Base-by-base conservation (phyloP, 2,888 invertebrate genomes). In the Lamellibrachia columna region DNA sequence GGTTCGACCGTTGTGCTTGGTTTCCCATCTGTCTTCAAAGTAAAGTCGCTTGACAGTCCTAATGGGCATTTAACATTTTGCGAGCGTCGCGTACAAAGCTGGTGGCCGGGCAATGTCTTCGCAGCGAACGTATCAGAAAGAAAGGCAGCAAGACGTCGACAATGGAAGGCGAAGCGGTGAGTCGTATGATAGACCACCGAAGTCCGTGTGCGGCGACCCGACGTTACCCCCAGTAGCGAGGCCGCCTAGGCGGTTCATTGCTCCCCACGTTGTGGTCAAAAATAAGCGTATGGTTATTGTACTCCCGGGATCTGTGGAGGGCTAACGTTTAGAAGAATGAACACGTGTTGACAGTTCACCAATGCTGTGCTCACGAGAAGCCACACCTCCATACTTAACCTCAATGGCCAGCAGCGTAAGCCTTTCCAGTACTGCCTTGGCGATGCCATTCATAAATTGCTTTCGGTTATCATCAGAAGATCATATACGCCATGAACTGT, bases 41-140 rank as follows among this genome's bases (percentile, higher is more conserved):
- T n/a, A 15, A 75, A 75, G 75, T 75, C 6, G 75, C 22, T 9
- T n/a, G 75, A 22, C 75, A 11, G 6, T 75, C n/a, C 75, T 75
- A 75, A 75, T 75, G 75, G 75, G 75, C 75, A 75, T 75, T 75
- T 75, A 75, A 75, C 15, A 75, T 75, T n/a, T 15, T 75, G 75
- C 15, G 75, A 22, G 75, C 75, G 75, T n/a, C 75, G 15, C 75
- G 22, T 75, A 75, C 75, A 75, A 75, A 75, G 75, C 75, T 75
- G 75, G 22, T 75, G 75, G 75, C 22, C 15, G 75, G 22, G 75
- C 75, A 22, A 75, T 75, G 75, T 75, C 75, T 75, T 75, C 75
- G 75, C 15, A 22, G 15, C 75, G 75, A 75, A 75, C 75, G 15
- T 75, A 75, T 75, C 22, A 75, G 75, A 75, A 11, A 75, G 75